A percentile compares a stretch with the other conserved stretches of the same genome.
Evolutionary conservation across 2,797 vertebrate genomes (phyloP).

Genomic region (Crotalus adamanteus): DNA sequence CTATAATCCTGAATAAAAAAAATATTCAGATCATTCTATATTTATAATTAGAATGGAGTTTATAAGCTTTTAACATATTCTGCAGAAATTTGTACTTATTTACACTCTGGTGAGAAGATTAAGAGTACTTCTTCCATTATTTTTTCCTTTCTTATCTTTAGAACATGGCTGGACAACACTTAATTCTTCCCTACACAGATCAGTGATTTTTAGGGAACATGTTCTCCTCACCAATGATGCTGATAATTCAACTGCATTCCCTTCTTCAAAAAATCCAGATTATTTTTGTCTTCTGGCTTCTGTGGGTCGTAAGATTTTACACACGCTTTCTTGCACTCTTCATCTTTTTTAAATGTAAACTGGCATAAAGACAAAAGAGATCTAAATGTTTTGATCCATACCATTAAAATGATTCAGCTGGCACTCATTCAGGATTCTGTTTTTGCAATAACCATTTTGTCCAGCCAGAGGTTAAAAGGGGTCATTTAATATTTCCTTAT

Average conservation of each 20-base stretch:
- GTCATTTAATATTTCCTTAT: background rate
- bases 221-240: constrained; percentile 82
- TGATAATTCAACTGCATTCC: constrained; percentile 91
- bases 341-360: constrained; percentile 82
- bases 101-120: background rate
- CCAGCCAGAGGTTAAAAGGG: background rate
- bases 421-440: background rate
- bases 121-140: too few relatives aligned
- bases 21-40: constrained; percentile 35
- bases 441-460: background rate
- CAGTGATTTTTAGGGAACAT: background rate
- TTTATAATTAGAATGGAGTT: constrained; percentile 7
- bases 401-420: background rate
- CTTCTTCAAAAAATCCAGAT: constrained; percentile 86
- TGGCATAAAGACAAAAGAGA: constrained; percentile 55
- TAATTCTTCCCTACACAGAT: background rate
- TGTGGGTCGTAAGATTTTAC: constrained; percentile 73
- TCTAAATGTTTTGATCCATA: constrained; percentile 2
- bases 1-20: constrained; percentile 80
- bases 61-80: constrained; percentile 30
- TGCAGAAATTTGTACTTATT: background rate
- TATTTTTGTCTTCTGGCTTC: constrained; percentile 63
- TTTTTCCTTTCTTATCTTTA: background rate
- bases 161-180: background rate
- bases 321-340: constrained; percentile 77